phyloP scores from a whole-genome alignment of 2,113 vertebrate genomes.

The Rostratula benghalensis region DNA sequence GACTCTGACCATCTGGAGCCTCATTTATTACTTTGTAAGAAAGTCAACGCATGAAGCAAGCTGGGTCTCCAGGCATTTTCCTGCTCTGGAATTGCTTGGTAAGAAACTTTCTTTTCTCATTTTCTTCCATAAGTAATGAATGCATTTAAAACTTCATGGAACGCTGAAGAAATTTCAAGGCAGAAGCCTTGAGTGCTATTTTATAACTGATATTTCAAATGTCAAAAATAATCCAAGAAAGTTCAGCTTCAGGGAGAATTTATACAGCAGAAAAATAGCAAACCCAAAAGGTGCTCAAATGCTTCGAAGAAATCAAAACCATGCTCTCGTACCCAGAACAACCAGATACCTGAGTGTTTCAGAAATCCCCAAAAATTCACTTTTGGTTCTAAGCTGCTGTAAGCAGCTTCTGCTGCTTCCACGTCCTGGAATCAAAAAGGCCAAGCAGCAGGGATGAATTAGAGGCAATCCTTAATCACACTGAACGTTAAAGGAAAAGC shows the following conservation, averaged over 20 bases:
- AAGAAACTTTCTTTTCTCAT: background rate
- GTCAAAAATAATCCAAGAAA: background rate
- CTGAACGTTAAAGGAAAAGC: rapidly evolving
- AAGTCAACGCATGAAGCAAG: background rate
- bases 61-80: background rate
- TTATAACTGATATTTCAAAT: background rate
- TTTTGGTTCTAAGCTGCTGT: background rate
- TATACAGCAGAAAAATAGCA: background rate
- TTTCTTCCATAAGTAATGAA: background rate
- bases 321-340: rapidly evolving
- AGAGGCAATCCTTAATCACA: background rate
- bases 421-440: background rate
- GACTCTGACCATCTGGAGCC: background rate
- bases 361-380: background rate
- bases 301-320: background rate
- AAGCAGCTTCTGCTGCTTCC: background rate
- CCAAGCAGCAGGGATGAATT: background rate
- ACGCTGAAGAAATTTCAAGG: background rate
- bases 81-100: background rate
- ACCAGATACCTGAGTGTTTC: background rate
- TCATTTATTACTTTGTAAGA: background rate
- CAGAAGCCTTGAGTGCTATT: background rate
- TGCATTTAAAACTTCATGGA: background rate
- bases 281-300: background rate
- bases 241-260: background rate